Percentiles rank a stretch among this genome's conserved stretches.
Evolutionary conservation across 1,140 invertebrate species (phyloP).

Genomic region (Gyrodactylus salaris): DNA sequence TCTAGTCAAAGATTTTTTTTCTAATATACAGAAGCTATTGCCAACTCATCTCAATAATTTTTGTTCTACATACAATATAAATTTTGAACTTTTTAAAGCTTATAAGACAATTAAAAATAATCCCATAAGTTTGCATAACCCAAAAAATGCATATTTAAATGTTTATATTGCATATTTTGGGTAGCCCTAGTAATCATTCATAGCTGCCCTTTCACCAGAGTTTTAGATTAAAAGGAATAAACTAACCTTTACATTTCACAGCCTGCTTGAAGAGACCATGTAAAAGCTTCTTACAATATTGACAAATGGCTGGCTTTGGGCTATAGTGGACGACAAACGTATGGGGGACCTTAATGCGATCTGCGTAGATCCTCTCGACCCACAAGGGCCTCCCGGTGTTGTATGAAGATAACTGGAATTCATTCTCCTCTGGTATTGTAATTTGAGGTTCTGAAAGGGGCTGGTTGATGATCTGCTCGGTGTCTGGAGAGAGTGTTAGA

Average conservation of each 20-base stretch:
- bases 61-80: no score
- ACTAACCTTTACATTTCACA: conserved; percentile 46
- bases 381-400: conserved; percentile 33
- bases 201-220: not conserved
- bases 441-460: conserved; percentile 33
- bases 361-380: conserved; percentile 35
- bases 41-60: no score
- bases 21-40: no score
- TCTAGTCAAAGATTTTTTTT: no score
- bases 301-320: conserved; percentile 68
- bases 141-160: no score
- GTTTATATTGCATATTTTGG: no score
- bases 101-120: no score
- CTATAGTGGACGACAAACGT: conserved; percentile 41
- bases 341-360: conserved; percentile 48
- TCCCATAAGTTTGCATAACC: no score
- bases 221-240: not conserved
- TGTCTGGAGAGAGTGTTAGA: conserved; percentile 8
- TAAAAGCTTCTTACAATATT: conserved; percentile 66
- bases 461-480: no score
- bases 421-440: not conserved
- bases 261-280: conserved; percentile 82
- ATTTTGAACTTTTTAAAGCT: no score
- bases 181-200: no score
- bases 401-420: conserved; percentile 14